A percentile compares a stretch with the other conserved stretches of the same genome.
These are phyloP conservation scores for Lochmaea crataegi DNA, from an alignment of 2,888 invertebrate genomes.

Conservation along the genomic window DNA sequence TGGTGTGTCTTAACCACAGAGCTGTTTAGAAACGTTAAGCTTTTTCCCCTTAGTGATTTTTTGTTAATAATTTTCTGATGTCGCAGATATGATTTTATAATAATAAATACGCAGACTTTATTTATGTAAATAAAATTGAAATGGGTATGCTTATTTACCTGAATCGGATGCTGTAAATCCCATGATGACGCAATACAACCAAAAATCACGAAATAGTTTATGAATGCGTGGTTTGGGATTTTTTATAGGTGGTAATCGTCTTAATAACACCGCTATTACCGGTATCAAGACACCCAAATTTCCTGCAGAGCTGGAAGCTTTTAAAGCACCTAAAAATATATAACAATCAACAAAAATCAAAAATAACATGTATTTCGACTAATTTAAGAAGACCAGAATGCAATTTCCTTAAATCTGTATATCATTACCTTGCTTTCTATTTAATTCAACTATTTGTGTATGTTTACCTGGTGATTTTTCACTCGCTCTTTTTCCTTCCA, in stretches of 20 bases:
- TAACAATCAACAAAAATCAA: background rate
- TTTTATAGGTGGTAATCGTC: conserved; percentile 88
- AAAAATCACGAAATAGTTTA: conserved; percentile 98
- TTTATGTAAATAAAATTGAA: background rate
- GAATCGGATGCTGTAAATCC: conserved; percentile 92
- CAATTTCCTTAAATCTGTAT: background rate
- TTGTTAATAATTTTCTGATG: no score
- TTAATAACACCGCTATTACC: conserved; percentile 91
- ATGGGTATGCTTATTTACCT: conserved; percentile 61
- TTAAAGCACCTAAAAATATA: conserved; percentile 65
- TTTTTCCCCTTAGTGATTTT: no score
- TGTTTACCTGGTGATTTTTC: conserved; percentile 82
- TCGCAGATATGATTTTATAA: background rate
- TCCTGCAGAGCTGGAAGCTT: conserved; percentile 96
- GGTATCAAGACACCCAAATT: conserved; percentile 98
- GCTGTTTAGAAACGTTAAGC: no score
- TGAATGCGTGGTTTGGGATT: conserved; percentile 92
- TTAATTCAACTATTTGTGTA: background rate
- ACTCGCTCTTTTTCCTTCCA: conserved; percentile 95
- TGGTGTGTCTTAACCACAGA: no score
- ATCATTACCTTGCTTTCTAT: no score
- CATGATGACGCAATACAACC: conserved; percentile 99
- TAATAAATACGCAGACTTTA: background rate
- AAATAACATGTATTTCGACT: background rate
- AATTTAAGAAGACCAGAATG: no score